Percentiles rank a stretch among this genome's conserved stretches.
phyloP scores from a whole-genome alignment of 2,797 vertebrate species.

The Enteromius thamalakanensis region DNA sequence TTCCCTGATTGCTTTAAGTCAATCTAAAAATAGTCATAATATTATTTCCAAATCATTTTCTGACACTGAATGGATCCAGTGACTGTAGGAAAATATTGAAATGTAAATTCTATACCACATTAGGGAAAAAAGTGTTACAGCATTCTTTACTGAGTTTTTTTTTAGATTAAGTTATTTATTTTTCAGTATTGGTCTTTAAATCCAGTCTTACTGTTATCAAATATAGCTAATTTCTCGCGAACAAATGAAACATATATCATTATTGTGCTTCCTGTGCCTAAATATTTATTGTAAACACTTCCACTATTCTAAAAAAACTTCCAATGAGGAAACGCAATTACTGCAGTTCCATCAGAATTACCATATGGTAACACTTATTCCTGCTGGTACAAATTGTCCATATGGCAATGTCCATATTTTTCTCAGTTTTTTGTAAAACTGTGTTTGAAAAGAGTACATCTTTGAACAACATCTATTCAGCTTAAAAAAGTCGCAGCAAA shows the following conservation, averaged over 20 bases:
- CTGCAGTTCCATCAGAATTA: not conserved
- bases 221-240: not conserved
- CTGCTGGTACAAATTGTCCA: not conserved
- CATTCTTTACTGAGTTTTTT: not conserved
- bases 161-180: not conserved
- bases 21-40: not conserved
- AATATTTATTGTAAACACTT: not conserved
- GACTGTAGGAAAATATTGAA: not conserved
- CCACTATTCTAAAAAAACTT: not conserved
- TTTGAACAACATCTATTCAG: not conserved
- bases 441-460: not conserved
- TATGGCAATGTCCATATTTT: not conserved
- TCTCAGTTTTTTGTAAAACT: not conserved
- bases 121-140: not conserved
- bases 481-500: not conserved
- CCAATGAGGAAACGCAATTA: constrained; percentile 1
- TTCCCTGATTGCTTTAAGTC: not conserved
- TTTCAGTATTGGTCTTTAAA: not conserved
- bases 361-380: constrained; percentile 8
- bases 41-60: not conserved
- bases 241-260: not conserved
- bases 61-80: not conserved
- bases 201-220: not conserved
- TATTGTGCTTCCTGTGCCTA: not conserved
- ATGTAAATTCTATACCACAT: not conserved